A percentile compares a stretch with the other conserved stretches of the same genome.
Evolutionary conservation across 2,888 invertebrate genomes (phyloP).

Genomic region (Digitonthophagus gazella): DNA sequence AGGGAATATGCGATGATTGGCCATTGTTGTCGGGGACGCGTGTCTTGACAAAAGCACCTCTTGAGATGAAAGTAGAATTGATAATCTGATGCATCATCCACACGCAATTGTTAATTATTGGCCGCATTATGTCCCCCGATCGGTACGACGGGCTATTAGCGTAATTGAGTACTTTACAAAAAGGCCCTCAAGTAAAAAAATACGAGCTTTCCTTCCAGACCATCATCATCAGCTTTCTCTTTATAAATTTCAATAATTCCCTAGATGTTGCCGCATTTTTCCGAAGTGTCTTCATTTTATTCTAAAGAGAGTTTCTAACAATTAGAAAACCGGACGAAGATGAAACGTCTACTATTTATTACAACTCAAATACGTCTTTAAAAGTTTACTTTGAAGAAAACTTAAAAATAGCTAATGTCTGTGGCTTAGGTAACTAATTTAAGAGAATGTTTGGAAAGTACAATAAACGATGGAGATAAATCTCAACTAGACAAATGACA

Average conservation of each 20-base stretch:
- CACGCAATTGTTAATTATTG: neutral
- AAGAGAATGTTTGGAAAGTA: neutral
- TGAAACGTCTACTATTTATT: neutral
- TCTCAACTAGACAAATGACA: neutral
- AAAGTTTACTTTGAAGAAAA: no score
- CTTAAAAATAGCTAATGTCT: no score
- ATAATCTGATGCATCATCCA: neutral
- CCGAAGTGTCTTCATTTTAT: neutral
- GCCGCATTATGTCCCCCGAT: neutral
- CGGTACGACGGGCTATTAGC: neutral
- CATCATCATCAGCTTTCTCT: neutral
- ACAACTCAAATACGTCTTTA: neutral
- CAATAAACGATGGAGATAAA: neutral
- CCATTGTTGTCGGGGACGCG: neutral
- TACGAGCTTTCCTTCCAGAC: neutral
- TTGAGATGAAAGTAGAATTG: neutral
- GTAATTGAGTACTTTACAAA: neutral
- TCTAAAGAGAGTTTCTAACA: neutral
- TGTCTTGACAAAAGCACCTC: neutral
- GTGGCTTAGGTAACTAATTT: no score
- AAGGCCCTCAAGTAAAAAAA: neutral
- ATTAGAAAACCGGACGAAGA: neutral
- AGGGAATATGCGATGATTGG: neutral
- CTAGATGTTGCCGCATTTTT: neutral
- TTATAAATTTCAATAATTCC: neutral